These are phyloP conservation scores for Cichladusa arquata DNA, from an alignment of 2,113 vertebrate genomes.

Conservation along the genomic window DNA sequence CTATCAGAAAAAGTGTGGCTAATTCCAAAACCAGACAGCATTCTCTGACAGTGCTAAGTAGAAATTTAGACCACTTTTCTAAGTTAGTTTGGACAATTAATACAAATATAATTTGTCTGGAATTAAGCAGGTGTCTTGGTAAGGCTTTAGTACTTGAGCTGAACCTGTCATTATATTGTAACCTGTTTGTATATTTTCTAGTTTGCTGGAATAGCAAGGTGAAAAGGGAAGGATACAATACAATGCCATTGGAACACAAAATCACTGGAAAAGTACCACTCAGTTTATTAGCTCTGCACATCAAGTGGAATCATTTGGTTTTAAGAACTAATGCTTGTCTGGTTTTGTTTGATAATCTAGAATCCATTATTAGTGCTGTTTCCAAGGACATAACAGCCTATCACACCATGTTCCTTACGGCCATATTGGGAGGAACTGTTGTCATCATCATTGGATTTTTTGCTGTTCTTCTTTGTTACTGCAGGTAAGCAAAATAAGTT, in stretches of 20 bases:
- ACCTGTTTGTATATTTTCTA: background rate
- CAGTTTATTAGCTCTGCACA: background rate
- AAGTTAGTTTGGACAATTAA: background rate
- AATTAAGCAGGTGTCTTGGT: background rate
- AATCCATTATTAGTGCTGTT: constrained; percentile 75
- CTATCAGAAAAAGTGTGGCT: background rate
- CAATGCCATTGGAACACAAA: background rate
- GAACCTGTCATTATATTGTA: background rate
- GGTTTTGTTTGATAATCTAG: constrained; percentile 66
- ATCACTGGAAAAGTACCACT: background rate
- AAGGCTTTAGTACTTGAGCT: background rate
- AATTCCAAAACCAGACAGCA: background rate
- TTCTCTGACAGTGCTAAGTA: background rate
- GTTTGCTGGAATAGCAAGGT: background rate
- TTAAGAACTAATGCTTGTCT: background rate
- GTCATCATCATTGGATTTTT: constrained; percentile 86
- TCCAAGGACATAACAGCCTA: constrained; percentile 85
- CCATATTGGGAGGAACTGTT: constrained; percentile 87
- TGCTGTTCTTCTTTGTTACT: constrained; percentile 88
- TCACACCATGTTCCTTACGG: constrained; percentile 88
- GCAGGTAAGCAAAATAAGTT: constrained; percentile 79
- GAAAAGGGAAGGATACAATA: background rate
- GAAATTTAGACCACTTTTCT: background rate
- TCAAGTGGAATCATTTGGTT: background rate
- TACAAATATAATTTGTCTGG: background rate